Evolutionary conservation across 1,140 invertebrate species (phyloP), one percentile per base, ranked within the genome.

Genomic region (Macrobrachium nipponense): DNA sequence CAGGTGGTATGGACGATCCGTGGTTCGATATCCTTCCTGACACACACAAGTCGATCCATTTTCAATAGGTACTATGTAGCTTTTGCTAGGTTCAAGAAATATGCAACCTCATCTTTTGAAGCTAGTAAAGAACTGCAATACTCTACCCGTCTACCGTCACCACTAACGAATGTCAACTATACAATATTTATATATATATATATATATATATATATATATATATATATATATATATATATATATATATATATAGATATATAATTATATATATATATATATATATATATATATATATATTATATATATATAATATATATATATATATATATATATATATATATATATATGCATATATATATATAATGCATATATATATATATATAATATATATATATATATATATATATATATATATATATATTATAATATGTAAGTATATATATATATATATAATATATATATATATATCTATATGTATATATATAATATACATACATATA

Each of bases 201-300:
- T 68, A 68, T 68, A 68, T 68, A 68, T 68, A 68, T 68, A 20
- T 68, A 68, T 68, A 68, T 5, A 20, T 68, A 66, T 17, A 66
- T 68, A 68, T 68, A 20, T 68, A 68, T 68, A 68, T 20, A 68
- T 68, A 68, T 5, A 68, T 20, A 5, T 68, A 68, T 20, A 17
- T 68, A 68, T 68, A 68, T 68, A 68, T 20, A 68, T 20, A 20
- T 20, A 68, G 23, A 20, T 68, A 68, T 68, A 20, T 6, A 68
- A 23, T 2, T 68, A 68, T n/a, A 68, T 68, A 68, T 68, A 68
- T 20, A 68, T 20, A 68, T 68, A 68, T 20, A 68, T 68, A 68
- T 68, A 68, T 68, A 68, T 68, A 68, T 20, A 68, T 68, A 68
- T 23, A 68, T 68, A n/a, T 68, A 68, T 20, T 20, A 68, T 4